Conservation (phyloP, 1,140 invertebrate species). For the Drosophila lacertosa region DNA sequence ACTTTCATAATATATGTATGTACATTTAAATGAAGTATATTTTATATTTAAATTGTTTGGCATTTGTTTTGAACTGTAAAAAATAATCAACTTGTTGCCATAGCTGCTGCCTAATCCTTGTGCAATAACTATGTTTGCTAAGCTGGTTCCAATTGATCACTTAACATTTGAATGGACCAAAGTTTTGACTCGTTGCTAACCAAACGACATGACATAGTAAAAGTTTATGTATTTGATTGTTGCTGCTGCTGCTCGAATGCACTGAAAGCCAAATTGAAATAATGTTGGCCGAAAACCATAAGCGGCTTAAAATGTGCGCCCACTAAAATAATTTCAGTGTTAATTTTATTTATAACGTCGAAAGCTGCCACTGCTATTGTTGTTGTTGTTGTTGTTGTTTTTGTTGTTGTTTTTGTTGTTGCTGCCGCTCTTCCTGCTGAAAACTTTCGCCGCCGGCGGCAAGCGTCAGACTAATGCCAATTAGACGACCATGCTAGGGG, state of each 20-base stretch:
- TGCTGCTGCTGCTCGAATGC: neutral
- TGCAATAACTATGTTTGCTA: conserved; percentile 13
- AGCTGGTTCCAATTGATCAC: conserved; percentile 16
- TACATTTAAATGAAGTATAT: too few relatives aligned
- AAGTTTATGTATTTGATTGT: conserved; percentile 3
- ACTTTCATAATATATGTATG: too few relatives aligned
- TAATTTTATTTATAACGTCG: conserved; percentile 67
- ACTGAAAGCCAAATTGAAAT: conserved; percentile 41
- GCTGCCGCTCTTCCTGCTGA: conserved; percentile 4
- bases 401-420: too few relatives aligned
- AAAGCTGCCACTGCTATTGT: too few relatives aligned
- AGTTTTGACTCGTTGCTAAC: neutral
- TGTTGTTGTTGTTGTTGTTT: too few relatives aligned
- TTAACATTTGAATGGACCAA: conserved; percentile 13
- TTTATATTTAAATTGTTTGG: too few relatives aligned
- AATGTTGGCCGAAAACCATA: conserved; percentile 35
- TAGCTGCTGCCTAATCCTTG: too few relatives aligned
- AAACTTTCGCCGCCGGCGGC: conserved; percentile 32
- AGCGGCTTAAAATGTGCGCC: conserved; percentile 69
- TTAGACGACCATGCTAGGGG: conserved; percentile 49
- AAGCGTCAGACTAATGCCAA: conserved; percentile 60
- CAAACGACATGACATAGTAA: conserved; percentile 13
- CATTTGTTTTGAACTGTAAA: too few relatives aligned
- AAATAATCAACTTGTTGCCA: too few relatives aligned
- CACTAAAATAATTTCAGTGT: conserved; percentile 77